Conservation (phyloP, 2,797 vertebrate species). For the Gambelia wislizenii region DNA sequence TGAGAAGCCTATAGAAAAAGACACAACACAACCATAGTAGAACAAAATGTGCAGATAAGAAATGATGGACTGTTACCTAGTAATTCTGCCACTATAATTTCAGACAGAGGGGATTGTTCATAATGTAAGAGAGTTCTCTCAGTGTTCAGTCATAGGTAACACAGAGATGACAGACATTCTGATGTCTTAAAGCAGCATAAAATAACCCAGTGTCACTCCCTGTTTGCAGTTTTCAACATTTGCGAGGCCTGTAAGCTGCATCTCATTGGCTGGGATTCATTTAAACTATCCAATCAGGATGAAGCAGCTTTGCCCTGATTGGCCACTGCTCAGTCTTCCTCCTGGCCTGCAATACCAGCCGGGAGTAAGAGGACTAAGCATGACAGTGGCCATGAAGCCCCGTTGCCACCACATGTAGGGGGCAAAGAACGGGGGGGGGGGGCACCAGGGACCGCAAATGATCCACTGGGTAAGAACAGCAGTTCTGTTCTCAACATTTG, state of each 20-base stretch:
- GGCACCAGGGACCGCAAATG: too few relatives aligned
- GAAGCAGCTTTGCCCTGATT: too few relatives aligned
- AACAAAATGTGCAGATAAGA: slow-evolving; percentile 6
- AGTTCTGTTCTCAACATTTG: background rate
- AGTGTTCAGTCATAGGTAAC: slow-evolving; percentile 27
- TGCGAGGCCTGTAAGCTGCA: too few relatives aligned
- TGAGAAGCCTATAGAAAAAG: slow-evolving; percentile 29
- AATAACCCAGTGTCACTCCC: background rate
- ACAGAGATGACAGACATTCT: slow-evolving; percentile 24
- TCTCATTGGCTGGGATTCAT: too few relatives aligned
- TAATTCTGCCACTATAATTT: slow-evolving; percentile 19
- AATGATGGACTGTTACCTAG: background rate
- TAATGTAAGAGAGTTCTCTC: background rate
- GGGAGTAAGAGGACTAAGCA: too few relatives aligned
- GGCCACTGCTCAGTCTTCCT: too few relatives aligned
- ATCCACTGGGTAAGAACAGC: too few relatives aligned
- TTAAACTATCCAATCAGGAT: too few relatives aligned
- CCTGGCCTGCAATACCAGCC: too few relatives aligned
- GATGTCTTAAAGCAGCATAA: background rate
- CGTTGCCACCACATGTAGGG: too few relatives aligned
- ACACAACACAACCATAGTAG: background rate
- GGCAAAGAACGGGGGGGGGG: too few relatives aligned
- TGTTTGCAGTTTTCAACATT: slow-evolving; percentile 11
- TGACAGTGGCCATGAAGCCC: too few relatives aligned
- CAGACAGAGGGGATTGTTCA: background rate